Percentiles rank a stretch among this genome's conserved stretches.
phyloP scores from a whole-genome alignment of 1,140 invertebrate genomes.

The Heterodera schachtii region DNA sequence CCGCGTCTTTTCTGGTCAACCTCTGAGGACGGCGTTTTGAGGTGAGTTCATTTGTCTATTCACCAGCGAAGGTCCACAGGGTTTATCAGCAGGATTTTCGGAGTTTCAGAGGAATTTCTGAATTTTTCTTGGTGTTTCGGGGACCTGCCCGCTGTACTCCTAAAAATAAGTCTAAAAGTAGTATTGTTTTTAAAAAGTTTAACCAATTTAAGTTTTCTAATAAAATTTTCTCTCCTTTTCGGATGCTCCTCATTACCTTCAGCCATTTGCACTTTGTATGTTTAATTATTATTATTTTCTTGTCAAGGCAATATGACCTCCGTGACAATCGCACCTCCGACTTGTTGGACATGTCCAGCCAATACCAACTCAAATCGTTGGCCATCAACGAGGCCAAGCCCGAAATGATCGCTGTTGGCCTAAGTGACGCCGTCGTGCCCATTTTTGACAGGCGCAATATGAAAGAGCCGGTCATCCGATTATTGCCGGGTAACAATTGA shows the following conservation, averaged over 20 bases:
- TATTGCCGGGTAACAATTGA: slow-evolving; percentile 30
- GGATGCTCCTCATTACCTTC: no score
- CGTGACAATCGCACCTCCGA: slow-evolving; percentile 25
- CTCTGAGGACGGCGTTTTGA: slow-evolving; percentile 39
- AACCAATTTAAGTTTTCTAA: no score
- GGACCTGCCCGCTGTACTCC: no score
- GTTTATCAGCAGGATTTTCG: not conserved
- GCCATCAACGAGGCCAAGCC: slow-evolving; percentile 30
- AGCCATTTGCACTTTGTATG: no score
- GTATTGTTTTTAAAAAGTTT: no score
- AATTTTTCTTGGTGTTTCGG: not conserved
- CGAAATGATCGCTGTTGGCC: slow-evolving; percentile 34
- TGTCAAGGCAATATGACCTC: slow-evolving; percentile 38
- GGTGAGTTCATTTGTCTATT: slow-evolving; percentile 12
- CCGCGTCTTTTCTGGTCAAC: slow-evolving; percentile 38
- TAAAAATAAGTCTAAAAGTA: no score
- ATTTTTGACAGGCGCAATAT: slow-evolving; percentile 37
- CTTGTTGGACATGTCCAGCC: slow-evolving; percentile 20
- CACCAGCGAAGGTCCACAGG: no score
- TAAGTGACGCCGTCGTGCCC: slow-evolving; percentile 33
- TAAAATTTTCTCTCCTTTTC: no score
- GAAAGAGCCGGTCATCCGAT: slow-evolving; percentile 24
- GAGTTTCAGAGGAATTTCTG: not conserved
- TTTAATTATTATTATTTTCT: no score
- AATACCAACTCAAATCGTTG: slow-evolving; percentile 39